phyloP scores from a whole-genome alignment of 2,888 invertebrate genomes.

The Plemyria rubiginata region DNA sequence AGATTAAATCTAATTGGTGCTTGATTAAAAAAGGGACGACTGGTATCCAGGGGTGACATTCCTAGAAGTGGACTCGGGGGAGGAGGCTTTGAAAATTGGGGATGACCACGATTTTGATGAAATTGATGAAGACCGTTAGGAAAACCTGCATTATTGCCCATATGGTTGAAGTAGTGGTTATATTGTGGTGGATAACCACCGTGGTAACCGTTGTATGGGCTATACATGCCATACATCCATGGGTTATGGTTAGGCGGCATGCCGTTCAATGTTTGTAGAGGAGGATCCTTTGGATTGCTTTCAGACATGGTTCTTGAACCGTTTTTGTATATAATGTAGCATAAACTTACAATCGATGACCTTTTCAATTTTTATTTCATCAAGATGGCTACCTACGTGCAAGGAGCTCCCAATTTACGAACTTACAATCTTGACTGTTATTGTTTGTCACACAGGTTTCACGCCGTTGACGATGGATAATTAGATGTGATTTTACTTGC shows the following conservation, averaged over 20 bases:
- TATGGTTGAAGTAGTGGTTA: constrained; percentile 78
- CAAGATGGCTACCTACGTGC: constrained; percentile 26
- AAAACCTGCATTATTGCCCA: constrained; percentile 64
- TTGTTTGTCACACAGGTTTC: not conserved
- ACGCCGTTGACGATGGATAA: not conserved
- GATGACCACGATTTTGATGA: constrained; percentile 63
- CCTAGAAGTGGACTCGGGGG: constrained; percentile 70
- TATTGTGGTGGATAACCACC: constrained; percentile 80
- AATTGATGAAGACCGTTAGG: constrained; percentile 62
- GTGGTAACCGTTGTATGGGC: constrained; percentile 71
- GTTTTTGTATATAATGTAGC: not conserved
- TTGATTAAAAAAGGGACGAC: constrained; percentile 75
- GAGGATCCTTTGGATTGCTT: constrained; percentile 74
- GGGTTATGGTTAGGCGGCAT: constrained; percentile 71
- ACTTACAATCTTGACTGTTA: not conserved
- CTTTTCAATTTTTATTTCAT: constrained; percentile 8
- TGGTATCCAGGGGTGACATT: constrained; percentile 75
- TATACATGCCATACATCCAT: constrained; percentile 78
- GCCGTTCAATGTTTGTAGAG: constrained; percentile 76
- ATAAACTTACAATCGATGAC: constrained; percentile 19
- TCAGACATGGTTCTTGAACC: constrained; percentile 61
- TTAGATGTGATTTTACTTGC: not conserved
- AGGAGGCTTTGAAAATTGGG: constrained; percentile 68
- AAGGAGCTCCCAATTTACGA: not conserved
- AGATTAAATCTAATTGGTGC: constrained; percentile 79